Conservation (phyloP, 2,113 vertebrate genomes). For the Formicarius rufipectus region DNA sequence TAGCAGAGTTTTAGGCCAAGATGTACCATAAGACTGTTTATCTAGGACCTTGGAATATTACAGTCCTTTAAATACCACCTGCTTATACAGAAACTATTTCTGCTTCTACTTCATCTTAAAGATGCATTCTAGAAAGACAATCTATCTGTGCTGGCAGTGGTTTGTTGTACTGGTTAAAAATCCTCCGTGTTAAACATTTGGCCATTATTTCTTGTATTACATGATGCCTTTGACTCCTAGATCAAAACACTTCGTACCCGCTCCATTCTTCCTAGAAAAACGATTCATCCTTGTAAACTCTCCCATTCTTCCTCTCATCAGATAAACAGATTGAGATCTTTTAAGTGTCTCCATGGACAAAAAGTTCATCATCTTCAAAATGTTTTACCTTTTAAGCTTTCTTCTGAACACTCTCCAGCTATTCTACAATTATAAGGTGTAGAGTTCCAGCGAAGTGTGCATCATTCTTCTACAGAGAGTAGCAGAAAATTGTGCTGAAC, state of each 20-base stretch:
- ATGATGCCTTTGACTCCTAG: neutral
- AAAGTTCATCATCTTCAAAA: neutral
- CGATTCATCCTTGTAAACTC: neutral
- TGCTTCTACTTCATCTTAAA: neutral
- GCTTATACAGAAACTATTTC: neutral
- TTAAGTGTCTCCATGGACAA: neutral
- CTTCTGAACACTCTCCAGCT: neutral
- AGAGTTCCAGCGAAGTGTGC: neutral
- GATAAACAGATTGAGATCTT: neutral
- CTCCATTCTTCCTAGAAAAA: neutral
- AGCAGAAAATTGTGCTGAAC: neutral
- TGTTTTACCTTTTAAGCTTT: neutral
- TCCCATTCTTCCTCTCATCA: neutral
- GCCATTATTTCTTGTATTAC: neutral
- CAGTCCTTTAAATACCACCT: neutral
- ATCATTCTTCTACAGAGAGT: neutral
- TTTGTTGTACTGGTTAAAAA: neutral
- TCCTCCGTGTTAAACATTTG: neutral
- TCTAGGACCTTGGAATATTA: neutral
- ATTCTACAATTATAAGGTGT: neutral
- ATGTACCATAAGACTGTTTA: neutral
- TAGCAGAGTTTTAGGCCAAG: neutral
- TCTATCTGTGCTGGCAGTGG: neutral
- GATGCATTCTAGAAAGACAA: neutral
- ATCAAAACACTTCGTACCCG: neutral